Evolutionary conservation across 2,888 invertebrate genomes (phyloP), one percentile per base, ranked within the genome.

Genomic region (Celastrina argiolus): DNA sequence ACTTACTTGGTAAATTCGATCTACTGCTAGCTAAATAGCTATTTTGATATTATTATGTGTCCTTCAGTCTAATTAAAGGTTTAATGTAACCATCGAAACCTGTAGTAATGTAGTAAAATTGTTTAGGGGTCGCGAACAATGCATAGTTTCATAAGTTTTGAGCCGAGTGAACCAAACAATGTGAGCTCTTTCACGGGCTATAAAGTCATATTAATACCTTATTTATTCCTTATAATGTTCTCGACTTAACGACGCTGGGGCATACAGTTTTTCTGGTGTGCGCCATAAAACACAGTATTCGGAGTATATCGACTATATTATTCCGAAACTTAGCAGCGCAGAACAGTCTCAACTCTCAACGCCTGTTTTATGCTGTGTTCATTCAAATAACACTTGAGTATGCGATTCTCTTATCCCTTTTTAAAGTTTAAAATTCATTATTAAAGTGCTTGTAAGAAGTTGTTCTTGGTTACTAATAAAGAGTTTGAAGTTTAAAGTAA

Each of bases 221-320:
- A 89, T 89, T 87, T 88, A 88, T 88, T 87, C 81, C 80, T 83
- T 85, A 85, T 86, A 88, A 87, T 88, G 88, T 88, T 89, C 85
- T 87, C 87, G 83, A 87, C 87, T 88, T 88, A 89, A 88, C 88
- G 85, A 88, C 81, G 85, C 6, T 80, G 79, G 78, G 76, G 81
- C 84, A 81, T 84, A 82, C 83, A 78, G 80, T 86, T 89, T 87
- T 88, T 87, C 80, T 80, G 81, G 80, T 83, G 85, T 82, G 85
- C 84, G 79, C 81, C 88, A 86, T 89, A 87, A 87, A 88, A 81
- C 85, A 83, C 83, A 78, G 83, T 83, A 86, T 83, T 82, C 82
- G 82, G 81, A 81, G 83, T 82, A 81, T 81, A 80, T 74, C 75
- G 76, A 72, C 76, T 76, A 75, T 76, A 82, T 82, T 82, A 80